Conservation (phyloP, 2,113 vertebrate species). For the Thomomys bottae region DNA sequence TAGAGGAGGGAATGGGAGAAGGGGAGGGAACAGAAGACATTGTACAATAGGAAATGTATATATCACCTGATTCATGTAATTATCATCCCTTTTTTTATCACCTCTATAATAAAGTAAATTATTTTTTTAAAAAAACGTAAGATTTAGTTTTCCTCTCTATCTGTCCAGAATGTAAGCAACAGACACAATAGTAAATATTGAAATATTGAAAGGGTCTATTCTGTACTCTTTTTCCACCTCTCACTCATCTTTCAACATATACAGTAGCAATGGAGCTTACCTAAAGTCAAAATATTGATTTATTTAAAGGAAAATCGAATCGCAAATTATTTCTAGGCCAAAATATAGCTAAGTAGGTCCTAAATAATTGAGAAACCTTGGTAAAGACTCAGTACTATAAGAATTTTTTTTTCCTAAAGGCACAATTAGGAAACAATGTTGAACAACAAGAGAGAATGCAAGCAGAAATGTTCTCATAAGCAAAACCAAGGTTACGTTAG, state of each 20-base stretch:
- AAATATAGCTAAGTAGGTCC: slow-evolving; percentile 15
- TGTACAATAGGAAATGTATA: too few relatives aligned
- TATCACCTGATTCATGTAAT: too few relatives aligned
- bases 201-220: slow-evolving; percentile 78
- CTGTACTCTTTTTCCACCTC: slow-evolving; percentile 19
- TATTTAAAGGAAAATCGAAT: not conserved
- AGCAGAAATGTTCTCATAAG: slow-evolving; percentile 59
- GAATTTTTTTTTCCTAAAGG: not conserved
- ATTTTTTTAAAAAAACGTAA: slow-evolving; percentile 59
- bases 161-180: slow-evolving; percentile 92
- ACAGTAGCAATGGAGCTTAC: not conserved
- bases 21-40: too few relatives aligned
- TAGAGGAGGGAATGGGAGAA: too few relatives aligned
- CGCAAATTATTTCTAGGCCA: slow-evolving; percentile 21
- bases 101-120: too few relatives aligned
- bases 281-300: slow-evolving; percentile 53
- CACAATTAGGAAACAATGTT: not conserved
- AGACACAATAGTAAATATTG: slow-evolving; percentile 94
- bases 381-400: not conserved
- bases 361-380: slow-evolving; percentile 22
- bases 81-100: too few relatives aligned
- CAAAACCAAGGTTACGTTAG: slow-evolving; percentile 63
- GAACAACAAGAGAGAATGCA: not conserved
- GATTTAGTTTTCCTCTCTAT: slow-evolving; percentile 90
- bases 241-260: not conserved